Conservation (phyloP, 2,888 invertebrate genomes). For the Ephialtes manifestator region DNA sequence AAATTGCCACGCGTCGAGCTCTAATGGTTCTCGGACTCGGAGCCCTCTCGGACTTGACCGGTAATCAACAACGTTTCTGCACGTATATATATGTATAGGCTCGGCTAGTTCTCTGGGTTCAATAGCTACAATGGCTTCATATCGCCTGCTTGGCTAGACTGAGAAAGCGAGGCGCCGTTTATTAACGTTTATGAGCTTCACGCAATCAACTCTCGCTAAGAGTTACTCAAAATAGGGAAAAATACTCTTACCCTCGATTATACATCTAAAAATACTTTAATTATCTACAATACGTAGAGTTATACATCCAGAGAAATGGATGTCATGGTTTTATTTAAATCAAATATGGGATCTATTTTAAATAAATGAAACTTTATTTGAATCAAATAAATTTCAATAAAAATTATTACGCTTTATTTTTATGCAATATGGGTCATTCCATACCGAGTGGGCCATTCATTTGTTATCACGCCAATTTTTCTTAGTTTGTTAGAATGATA, state of each 20-base stretch:
- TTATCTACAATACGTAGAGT: background rate
- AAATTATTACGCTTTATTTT: no score
- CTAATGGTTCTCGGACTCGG: slow-evolving; percentile 21
- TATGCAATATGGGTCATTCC: no score
- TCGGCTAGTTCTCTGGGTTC: slow-evolving; percentile 6
- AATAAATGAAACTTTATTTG: no score
- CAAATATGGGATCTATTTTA: no score
- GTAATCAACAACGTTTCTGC: slow-evolving; percentile 12
- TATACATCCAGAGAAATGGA: no score
- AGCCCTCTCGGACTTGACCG: background rate
- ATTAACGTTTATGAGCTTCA: slow-evolving; percentile 17
- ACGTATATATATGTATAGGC: background rate
- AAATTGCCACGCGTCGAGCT: slow-evolving; percentile 55
- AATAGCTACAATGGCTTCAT: slow-evolving; percentile 11
- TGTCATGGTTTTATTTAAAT: no score
- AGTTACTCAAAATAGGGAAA: background rate
- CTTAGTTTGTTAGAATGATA: no score
- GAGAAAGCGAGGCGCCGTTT: slow-evolving; percentile 25
- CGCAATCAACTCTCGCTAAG: background rate
- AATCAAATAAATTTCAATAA: no score
- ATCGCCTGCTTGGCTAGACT: slow-evolving; percentile 21
- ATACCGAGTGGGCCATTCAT: no score
- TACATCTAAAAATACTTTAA: background rate
- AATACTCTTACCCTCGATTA: background rate
- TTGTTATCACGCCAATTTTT: no score